Percentiles rank a stretch among this genome's conserved stretches.
Evolutionary conservation across 2,797 vertebrate species (phyloP).

Genomic region (Paedocypris micromegethes): DNA sequence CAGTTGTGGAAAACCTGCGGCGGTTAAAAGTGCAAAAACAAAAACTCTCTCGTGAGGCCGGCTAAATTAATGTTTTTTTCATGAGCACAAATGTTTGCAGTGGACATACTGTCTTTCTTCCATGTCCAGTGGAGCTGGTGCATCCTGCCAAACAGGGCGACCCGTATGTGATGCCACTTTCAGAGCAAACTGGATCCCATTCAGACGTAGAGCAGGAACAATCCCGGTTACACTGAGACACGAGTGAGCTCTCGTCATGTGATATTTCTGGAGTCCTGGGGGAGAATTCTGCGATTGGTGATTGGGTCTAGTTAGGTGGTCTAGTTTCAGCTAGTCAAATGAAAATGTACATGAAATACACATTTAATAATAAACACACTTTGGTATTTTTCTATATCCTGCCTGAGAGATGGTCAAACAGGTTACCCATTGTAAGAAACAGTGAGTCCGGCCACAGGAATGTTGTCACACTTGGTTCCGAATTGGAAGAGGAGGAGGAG

Average conservation of each 20-base stretch:
- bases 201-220: constrained; percentile 73
- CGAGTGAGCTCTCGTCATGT: constrained; percentile 54
- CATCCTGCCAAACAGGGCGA: constrained; percentile 91
- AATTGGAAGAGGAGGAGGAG: constrained; percentile 71
- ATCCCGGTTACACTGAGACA: constrained; percentile 74
- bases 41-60: background rate
- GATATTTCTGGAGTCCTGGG: constrained; percentile 65
- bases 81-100: no score
- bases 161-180: constrained; percentile 77
- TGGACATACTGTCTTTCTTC: constrained; percentile 71
- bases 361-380: no score
- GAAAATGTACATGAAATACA: no score
- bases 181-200: constrained; percentile 90
- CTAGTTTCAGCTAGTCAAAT: no score
- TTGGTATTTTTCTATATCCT: no score
- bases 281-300: background rate
- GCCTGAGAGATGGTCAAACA: background rate
- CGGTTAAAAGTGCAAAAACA: background rate
- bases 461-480: constrained; percentile 72
- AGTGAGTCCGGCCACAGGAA: constrained; percentile 73
- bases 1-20: constrained; percentile 85
- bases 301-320: background rate
- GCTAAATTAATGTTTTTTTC: background rate
- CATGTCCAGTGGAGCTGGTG: constrained; percentile 67
- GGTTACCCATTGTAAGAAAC: constrained; percentile 74